Conservation (phyloP, 2,797 vertebrate species). For the Platalea minor region DNA sequence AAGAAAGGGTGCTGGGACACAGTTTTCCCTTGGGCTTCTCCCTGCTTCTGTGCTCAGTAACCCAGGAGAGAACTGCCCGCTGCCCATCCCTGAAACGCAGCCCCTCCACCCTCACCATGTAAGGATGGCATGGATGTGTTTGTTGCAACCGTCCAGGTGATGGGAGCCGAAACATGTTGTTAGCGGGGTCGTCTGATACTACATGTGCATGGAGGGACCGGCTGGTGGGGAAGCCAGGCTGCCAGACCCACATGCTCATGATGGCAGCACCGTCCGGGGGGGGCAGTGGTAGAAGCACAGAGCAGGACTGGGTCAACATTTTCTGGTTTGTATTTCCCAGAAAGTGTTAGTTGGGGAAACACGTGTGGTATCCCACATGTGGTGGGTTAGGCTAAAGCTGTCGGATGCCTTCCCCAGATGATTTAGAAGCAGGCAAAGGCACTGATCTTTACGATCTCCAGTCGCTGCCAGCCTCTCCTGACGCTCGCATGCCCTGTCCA, state of each 20-base stretch:
- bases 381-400: neutral
- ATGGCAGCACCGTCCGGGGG: neutral
- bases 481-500: rapidly evolving
- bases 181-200: neutral
- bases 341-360: neutral
- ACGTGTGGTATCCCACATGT: neutral
- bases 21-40: neutral
- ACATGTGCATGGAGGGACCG: neutral
- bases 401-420: neutral
- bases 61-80: neutral
- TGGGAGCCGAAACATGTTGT: neutral
- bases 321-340: neutral
- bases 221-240: neutral
- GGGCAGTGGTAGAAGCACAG: neutral
- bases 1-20: neutral
- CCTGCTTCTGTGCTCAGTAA: neutral
- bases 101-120: rapidly evolving
- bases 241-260: rapidly evolving
- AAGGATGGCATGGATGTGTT: neutral
- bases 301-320: neutral
- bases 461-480: neutral
- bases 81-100: neutral
- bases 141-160: neutral
- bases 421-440: neutral
- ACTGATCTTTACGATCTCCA: neutral